Evolutionary conservation across 92 coral and sea anemone species (phyloP).

Genomic region (Epizoanthus ramosus): DNA sequence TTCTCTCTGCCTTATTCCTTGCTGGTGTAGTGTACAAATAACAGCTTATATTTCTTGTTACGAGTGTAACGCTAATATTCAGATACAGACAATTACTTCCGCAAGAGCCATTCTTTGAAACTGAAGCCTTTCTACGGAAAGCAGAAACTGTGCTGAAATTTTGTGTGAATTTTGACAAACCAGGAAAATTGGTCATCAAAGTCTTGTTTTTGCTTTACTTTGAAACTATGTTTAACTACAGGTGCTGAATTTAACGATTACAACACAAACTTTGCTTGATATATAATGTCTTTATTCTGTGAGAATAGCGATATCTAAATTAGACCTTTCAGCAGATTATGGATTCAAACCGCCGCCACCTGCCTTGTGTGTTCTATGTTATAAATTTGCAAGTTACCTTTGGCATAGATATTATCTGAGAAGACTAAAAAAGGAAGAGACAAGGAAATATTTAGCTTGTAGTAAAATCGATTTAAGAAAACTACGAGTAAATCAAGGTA

Average conservation of each 20-base stretch:
- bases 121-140: background rate
- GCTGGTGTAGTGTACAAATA: background rate
- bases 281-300: background rate
- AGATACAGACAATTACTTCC: background rate
- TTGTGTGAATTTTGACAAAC: background rate
- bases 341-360: too few species aligned
- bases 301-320: background rate
- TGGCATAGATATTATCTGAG: too few species aligned
- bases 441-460: too few species aligned
- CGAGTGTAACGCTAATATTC: background rate
- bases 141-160: background rate
- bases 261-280: background rate
- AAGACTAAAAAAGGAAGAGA: too few species aligned
- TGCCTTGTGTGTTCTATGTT: too few species aligned
- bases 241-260: background rate
- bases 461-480: too few species aligned
- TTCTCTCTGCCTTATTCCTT: background rate
- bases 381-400: too few species aligned
- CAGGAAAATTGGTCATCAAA: background rate
- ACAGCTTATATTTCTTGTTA: background rate
- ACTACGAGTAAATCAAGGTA: too few species aligned
- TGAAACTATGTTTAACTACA: background rate
- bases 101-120: background rate
- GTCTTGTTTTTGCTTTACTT: background rate
- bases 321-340: background rate